Conservation (phyloP, 2,888 invertebrate genomes). For the Cataglyphis albicans region DNA sequence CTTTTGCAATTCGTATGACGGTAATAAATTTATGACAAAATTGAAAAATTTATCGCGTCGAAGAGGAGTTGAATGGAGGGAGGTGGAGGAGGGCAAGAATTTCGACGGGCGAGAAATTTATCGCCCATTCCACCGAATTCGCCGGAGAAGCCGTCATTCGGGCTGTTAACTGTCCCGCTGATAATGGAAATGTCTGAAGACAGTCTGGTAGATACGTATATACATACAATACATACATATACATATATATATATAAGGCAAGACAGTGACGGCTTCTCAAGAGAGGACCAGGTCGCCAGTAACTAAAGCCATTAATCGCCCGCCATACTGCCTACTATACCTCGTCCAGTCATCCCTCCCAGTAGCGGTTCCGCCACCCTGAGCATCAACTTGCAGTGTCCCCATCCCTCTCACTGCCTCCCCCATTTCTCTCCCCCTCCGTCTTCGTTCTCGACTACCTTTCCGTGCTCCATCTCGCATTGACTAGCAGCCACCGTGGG, state of each 20-base stretch:
- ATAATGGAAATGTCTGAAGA: constrained; percentile 75
- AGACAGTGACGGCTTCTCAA: constrained; percentile 70
- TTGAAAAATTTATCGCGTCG: constrained; percentile 50
- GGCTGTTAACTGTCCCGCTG: constrained; percentile 70
- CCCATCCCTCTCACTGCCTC: constrained; percentile 37
- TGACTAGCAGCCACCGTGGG: constrained; percentile 57
- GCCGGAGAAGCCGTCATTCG: constrained; percentile 63
- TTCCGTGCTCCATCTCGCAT: constrained; percentile 49
- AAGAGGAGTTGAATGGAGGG: not conserved
- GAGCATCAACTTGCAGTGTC: constrained; percentile 63
- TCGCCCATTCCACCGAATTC: constrained; percentile 53
- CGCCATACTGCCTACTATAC: constrained; percentile 78
- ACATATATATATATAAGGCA: constrained; percentile 53
- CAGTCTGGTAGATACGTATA: constrained; percentile 62
- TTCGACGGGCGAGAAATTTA: constrained; percentile 54
- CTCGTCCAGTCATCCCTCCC: constrained; percentile 78
- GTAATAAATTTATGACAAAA: constrained; percentile 34
- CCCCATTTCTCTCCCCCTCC: constrained; percentile 29
- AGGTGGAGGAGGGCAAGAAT: constrained; percentile 11
- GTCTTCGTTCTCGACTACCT: constrained; percentile 33
- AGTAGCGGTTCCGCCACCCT: constrained; percentile 66
- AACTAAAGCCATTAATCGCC: constrained; percentile 83
- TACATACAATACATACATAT: constrained; percentile 4
- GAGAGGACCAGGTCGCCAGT: constrained; percentile 74
- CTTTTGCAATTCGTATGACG: constrained; percentile 18